These are phyloP conservation scores for Stichodactyla helianthus DNA, from an alignment of 64 coral and sea anemone genomes.

Conservation along the genomic window DNA sequence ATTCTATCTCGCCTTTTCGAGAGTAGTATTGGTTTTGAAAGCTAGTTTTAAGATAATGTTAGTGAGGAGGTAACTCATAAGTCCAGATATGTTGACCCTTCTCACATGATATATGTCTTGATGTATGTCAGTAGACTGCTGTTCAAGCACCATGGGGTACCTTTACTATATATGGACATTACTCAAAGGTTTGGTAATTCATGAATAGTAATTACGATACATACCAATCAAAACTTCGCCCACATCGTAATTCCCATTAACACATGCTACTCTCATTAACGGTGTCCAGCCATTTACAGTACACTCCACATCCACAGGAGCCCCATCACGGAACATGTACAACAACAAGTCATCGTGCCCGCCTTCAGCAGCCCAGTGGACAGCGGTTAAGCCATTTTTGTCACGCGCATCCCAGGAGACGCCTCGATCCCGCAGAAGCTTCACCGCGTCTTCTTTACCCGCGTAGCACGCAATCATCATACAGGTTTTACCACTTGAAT, in stretches of 20 bases:
- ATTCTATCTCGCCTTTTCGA: too few species aligned
- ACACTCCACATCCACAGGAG: constrained; percentile 64
- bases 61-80: too few species aligned
- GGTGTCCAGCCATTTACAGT: constrained; percentile 69
- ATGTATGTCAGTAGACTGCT: too few species aligned
- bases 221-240: constrained; percentile 50
- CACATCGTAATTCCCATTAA: constrained; percentile 79
- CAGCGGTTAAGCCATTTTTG: constrained; percentile 83
- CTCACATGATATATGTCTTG: too few species aligned
- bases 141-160: too few species aligned
- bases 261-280: constrained; percentile 81
- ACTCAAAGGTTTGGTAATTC: too few species aligned
- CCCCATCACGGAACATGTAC: constrained; percentile 66
- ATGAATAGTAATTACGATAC: background rate
- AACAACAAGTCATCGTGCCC: constrained; percentile 81
- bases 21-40: too few species aligned
- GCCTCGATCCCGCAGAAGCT: constrained; percentile 54
- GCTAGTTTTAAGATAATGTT: too few species aligned
- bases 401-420: constrained; percentile 72
- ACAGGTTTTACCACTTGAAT: constrained; percentile 68
- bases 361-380: constrained; percentile 87
- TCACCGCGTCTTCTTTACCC: constrained; percentile 66
- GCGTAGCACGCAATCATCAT: constrained; percentile 73
- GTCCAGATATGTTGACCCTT: too few species aligned
- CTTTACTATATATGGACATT: too few species aligned